A percentile compares a stretch with the other conserved stretches of the same genome.
Conservation (phyloP, 2,888 invertebrate genomes). For the Antitype chi region DNA sequence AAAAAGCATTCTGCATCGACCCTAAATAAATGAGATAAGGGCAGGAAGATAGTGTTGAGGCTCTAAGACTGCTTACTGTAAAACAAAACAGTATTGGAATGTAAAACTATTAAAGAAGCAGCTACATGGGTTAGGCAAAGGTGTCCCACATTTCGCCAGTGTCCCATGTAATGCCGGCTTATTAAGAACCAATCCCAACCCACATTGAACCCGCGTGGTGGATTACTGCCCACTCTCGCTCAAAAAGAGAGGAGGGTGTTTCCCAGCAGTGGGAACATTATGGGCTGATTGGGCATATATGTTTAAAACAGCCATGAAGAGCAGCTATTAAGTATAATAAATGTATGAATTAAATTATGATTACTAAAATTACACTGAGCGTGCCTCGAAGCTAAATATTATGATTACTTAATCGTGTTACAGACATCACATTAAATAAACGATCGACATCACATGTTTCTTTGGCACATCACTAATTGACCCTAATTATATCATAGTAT, state of each 20-base stretch:
- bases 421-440: constrained; percentile 3
- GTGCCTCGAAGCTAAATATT: constrained; percentile 15
- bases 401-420: constrained; percentile 35
- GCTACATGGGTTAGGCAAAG: no score
- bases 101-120: neutral
- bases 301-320: no score
- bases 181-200: no score
- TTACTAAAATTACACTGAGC: constrained; percentile 14
- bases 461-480: constrained; percentile 29
- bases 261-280: no score
- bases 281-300: no score
- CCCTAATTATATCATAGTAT: constrained; percentile 19
- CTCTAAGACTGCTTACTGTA: neutral
- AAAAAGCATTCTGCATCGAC: neutral
- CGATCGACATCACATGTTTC: constrained; percentile 21
- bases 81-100: neutral
- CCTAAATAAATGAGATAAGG: neutral
- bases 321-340: neutral
- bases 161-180: no score
- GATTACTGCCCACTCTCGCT: no score
- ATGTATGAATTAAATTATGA: constrained; percentile 11
- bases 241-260: no score
- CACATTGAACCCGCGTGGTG: no score
- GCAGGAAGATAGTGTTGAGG: neutral
- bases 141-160: no score